Evolutionary conservation across 2,113 vertebrate species (phyloP).

Genomic region (Verasper variegatus): DNA sequence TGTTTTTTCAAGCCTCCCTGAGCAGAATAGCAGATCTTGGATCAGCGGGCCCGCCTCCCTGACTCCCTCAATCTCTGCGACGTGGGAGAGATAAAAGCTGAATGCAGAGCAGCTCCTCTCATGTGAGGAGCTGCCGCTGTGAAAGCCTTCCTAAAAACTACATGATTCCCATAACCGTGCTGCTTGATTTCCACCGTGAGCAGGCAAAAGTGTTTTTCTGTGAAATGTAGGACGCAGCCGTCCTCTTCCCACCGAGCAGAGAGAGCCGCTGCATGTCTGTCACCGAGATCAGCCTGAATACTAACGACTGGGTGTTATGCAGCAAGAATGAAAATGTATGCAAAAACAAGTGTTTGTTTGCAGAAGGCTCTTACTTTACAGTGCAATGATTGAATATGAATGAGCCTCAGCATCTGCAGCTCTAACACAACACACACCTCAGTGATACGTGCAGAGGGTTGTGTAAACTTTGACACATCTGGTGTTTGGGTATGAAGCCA

Average conservation of each 20-base stretch:
- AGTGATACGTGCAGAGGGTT: not conserved
- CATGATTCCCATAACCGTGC: slow-evolving; percentile 14
- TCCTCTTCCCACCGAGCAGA: not conserved
- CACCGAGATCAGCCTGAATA: not conserved
- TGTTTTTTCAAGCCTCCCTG: slow-evolving; percentile 35
- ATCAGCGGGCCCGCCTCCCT: slow-evolving; percentile 8
- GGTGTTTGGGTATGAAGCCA: not conserved
- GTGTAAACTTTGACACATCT: not conserved
- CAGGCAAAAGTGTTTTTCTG: not conserved
- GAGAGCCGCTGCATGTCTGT: not conserved
- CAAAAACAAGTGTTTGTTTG: not conserved
- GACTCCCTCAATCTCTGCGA: not conserved
- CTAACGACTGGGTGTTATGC: not conserved
- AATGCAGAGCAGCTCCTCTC: slow-evolving; percentile 3
- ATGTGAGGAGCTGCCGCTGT: not conserved
- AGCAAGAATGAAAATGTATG: not conserved
- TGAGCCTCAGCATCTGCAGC: not conserved
- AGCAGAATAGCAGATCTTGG: slow-evolving; percentile 35
- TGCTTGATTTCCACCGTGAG: slow-evolving; percentile 24
- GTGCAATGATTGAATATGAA: not conserved
- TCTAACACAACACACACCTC: not conserved
- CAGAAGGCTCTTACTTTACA: not conserved
- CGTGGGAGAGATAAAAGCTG: slow-evolving; percentile 16
- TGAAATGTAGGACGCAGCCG: slow-evolving; percentile 25
- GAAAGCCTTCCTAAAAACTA: not conserved